Percentiles rank a stretch among this genome's conserved stretches.
Evolutionary conservation across 2,113 vertebrate species (phyloP).

Genomic region (Nasalis larvatus): DNA sequence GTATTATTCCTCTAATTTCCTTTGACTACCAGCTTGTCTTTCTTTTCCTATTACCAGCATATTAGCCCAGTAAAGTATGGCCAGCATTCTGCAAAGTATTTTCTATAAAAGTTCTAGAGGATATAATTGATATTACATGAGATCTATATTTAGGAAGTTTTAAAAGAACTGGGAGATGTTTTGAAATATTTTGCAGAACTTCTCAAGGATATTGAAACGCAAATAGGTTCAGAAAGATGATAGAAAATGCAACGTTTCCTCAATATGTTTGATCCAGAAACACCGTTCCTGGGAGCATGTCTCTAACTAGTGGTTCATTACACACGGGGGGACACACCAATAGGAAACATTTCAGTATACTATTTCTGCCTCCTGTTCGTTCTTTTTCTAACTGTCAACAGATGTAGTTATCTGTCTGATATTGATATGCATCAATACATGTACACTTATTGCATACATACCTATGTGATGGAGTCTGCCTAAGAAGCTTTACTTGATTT

Average conservation of each 20-base stretch:
- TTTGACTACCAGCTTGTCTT: neutral
- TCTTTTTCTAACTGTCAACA: neutral
- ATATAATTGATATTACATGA: neutral
- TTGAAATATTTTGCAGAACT: neutral
- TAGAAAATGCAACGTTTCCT: neutral
- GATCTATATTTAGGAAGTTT: neutral
- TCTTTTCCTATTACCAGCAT: neutral
- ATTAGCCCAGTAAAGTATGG: neutral
- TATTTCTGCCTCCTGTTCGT: neutral
- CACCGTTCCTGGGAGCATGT: neutral
- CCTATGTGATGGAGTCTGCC: neutral
- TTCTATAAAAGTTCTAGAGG: neutral
- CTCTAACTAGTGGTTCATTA: neutral
- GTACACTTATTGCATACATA: neutral
- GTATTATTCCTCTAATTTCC: neutral
- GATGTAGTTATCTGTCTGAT: neutral
- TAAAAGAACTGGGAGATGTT: neutral
- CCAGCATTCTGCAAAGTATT: neutral
- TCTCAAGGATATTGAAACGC: neutral
- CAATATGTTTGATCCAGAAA: neutral
- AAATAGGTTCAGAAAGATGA: neutral
- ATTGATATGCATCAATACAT: neutral
- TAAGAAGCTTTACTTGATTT: neutral
- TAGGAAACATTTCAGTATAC: neutral
- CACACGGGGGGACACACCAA: neutral